phyloP scores from a whole-genome alignment of 2,888 invertebrate genomes.

The Eupithecia inturbata region DNA sequence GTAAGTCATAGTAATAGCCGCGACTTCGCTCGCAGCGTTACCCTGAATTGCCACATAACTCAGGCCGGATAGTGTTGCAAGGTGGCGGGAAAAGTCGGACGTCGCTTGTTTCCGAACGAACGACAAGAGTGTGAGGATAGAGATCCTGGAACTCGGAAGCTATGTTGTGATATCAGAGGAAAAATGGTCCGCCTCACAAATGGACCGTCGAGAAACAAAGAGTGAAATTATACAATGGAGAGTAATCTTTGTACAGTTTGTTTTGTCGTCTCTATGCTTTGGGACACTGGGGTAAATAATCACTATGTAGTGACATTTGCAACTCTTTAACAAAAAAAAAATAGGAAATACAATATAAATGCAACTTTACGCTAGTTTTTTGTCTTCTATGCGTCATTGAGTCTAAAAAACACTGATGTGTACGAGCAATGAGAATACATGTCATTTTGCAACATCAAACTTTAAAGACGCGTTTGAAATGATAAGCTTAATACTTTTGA shows the following conservation, averaged over 20 bases:
- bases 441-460: too few relatives aligned
- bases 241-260: neutral
- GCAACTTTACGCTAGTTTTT: neutral
- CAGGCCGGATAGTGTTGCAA: slow-evolving; percentile 46
- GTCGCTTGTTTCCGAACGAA: neutral
- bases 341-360: neutral
- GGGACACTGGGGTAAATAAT: neutral
- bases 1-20: slow-evolving; percentile 63
- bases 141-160: too few relatives aligned
- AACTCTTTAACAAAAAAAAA: neutral
- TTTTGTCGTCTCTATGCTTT: neutral
- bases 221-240: neutral
- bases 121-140: too few relatives aligned
- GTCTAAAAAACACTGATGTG: neutral
- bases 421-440: neutral
- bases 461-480: too few relatives aligned
- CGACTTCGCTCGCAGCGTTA: slow-evolving; percentile 49
- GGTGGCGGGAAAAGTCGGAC: slow-evolving; percentile 24
- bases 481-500: too few relatives aligned
- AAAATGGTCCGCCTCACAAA: neutral
- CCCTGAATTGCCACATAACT: slow-evolving; percentile 58
- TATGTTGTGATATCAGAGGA: neutral
- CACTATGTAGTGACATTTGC: neutral
- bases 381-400: neutral
- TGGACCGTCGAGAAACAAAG: neutral